Evolutionary conservation across 2,888 invertebrate genomes (phyloP).

Genomic region (Cephus pulcher): DNA sequence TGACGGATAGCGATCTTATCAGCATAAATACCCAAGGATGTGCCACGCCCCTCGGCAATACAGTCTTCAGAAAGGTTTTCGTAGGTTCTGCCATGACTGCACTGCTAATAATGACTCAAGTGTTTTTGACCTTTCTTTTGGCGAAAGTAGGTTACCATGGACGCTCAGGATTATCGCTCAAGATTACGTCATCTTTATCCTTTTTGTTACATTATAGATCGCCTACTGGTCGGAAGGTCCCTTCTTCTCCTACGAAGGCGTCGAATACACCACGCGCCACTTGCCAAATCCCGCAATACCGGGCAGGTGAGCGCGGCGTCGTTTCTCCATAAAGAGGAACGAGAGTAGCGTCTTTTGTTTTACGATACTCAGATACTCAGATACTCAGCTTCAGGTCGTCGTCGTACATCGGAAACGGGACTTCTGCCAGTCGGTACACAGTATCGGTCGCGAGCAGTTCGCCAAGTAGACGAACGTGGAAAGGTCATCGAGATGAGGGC

Average conservation of each 20-base stretch:
- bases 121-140: constrained; percentile 43
- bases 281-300: too few relatives aligned
- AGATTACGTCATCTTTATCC: background rate
- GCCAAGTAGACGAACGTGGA: too few relatives aligned
- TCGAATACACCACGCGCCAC: background rate
- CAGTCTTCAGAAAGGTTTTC: constrained; percentile 47
- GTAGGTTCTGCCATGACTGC: constrained; percentile 54
- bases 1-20: constrained; percentile 36
- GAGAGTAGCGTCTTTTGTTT: too few relatives aligned
- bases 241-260: background rate
- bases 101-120: constrained; percentile 46
- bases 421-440: too few relatives aligned
- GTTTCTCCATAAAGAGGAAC: too few relatives aligned
- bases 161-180: background rate
- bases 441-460: too few relatives aligned
- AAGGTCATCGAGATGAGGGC: too few relatives aligned
- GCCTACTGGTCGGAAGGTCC: constrained; percentile 29
- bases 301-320: too few relatives aligned
- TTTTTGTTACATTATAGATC: constrained; percentile 22
- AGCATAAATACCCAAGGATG: constrained; percentile 55
- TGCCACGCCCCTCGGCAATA: constrained; percentile 40
- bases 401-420: too few relatives aligned
- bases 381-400: too few relatives aligned
- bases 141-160: constrained; percentile 33
- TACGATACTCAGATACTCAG: too few relatives aligned